phyloP scores from a whole-genome alignment of 64 coral and sea anemone species.

The Actinia tenebrosa region DNA sequence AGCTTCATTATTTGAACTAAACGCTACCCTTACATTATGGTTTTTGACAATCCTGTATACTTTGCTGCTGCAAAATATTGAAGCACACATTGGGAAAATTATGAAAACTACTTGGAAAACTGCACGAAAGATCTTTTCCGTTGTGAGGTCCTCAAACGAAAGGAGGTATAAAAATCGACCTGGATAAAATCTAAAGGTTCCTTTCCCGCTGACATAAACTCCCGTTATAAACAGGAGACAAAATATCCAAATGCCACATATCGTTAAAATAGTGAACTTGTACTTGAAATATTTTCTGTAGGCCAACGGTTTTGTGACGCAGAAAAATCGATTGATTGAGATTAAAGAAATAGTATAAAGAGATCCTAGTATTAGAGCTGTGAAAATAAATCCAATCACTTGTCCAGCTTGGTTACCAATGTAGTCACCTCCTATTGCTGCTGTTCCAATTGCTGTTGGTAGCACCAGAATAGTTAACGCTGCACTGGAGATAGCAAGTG shows the following conservation, averaged over 20 bases:
- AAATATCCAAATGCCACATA: neutral
- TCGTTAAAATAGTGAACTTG: neutral
- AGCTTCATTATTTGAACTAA: neutral
- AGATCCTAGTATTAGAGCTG: neutral
- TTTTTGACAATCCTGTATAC: neutral
- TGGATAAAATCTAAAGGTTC: neutral
- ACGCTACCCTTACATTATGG: neutral
- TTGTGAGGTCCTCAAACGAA: neutral
- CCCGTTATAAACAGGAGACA: neutral
- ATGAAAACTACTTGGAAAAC: neutral
- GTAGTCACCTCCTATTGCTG: neutral
- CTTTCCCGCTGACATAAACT: neutral
- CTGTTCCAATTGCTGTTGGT: conserved; percentile 13
- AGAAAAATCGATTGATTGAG: conserved; percentile 51
- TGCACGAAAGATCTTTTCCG: neutral
- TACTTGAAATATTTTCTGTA: conserved; percentile 28
- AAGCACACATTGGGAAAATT: neutral
- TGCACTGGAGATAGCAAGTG: conserved; percentile 37
- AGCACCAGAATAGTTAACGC: neutral
- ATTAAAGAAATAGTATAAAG: conserved; percentile 38
- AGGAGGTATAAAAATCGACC: neutral
- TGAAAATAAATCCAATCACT: conserved; percentile 51
- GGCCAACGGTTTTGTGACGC: conserved; percentile 29
- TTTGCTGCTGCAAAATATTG: neutral
- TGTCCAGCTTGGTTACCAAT: conserved; percentile 23